Conservation (phyloP, 35 echinoderm and acorn worm genomes). For the Lytechinus pictus region DNA sequence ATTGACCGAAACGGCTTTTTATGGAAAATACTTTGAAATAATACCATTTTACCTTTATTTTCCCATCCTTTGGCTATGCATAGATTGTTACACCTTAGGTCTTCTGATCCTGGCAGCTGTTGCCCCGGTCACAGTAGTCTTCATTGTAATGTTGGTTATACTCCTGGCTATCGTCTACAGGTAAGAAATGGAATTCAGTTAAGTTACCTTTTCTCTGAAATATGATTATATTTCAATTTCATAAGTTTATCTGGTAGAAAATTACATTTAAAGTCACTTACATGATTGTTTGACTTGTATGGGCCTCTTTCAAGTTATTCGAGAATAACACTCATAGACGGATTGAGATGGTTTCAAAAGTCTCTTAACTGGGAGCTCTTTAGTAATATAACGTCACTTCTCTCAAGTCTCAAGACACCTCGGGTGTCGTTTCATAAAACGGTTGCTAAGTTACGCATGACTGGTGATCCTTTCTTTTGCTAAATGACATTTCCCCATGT, state of each 20-base stretch:
- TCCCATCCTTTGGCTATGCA: not conserved
- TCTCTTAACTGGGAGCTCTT: too few relatives aligned
- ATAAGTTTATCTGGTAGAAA: not conserved
- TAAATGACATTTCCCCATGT: too few relatives aligned
- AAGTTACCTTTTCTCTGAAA: not conserved
- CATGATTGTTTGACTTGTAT: not conserved
- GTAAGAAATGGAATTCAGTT: not conserved
- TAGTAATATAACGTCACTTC: too few relatives aligned
- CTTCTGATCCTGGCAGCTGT: slow-evolving; percentile 57
- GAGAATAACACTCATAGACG: too few relatives aligned
- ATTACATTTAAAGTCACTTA: not conserved
- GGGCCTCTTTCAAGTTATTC: not conserved
- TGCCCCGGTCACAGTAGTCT: slow-evolving; percentile 56
- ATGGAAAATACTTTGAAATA: not conserved
- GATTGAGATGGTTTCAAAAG: too few relatives aligned
- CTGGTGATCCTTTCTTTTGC: too few relatives aligned
- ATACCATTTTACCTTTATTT: not conserved
- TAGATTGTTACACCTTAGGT: slow-evolving; percentile 58
- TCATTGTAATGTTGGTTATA: slow-evolving; percentile 64
- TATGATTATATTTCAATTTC: not conserved
- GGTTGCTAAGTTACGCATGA: too few relatives aligned
- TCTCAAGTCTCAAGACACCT: too few relatives aligned
- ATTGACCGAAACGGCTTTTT: not conserved
- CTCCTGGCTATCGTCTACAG: slow-evolving; percentile 36
- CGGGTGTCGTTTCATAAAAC: too few relatives aligned